Conservation (phyloP, 2,113 vertebrate species). For the Rhizomys pruinosus region DNA sequence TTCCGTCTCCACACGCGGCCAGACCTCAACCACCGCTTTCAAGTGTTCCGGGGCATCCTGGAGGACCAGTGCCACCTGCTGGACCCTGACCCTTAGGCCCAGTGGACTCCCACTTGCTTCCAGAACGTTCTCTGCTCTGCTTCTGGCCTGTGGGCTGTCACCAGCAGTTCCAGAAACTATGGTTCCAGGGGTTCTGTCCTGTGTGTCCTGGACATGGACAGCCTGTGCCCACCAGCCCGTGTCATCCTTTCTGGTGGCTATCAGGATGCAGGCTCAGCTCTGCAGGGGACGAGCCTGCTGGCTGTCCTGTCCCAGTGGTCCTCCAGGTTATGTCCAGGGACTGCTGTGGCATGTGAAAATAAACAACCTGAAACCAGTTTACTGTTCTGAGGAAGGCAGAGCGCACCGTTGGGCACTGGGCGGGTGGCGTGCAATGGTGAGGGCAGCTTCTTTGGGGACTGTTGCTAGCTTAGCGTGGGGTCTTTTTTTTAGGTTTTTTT, state of each 20-base stretch:
- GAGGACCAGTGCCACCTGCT: constrained; percentile 85
- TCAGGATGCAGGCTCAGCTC: too few relatives aligned
- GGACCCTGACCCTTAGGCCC: background rate
- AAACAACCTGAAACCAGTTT: constrained; percentile 11
- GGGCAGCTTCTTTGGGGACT: background rate
- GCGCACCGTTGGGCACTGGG: background rate
- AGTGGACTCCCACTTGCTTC: background rate
- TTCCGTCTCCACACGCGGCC: constrained; percentile 89
- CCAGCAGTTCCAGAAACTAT: background rate
- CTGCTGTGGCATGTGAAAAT: background rate
- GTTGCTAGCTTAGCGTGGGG: too few relatives aligned
- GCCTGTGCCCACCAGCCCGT: background rate
- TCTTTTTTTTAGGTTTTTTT: too few relatives aligned
- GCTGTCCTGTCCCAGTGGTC: background rate
- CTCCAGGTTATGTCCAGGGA: background rate
- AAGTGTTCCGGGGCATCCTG: constrained; percentile 90
- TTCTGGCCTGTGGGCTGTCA: background rate
- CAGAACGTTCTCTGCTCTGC: background rate
- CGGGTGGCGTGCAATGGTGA: background rate
- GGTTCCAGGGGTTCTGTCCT: too few relatives aligned
- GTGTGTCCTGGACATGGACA: background rate
- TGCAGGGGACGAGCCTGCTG: background rate
- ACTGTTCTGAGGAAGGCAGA: background rate
- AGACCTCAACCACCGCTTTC: constrained; percentile 92
- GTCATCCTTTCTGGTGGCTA: background rate